Conservation (phyloP, 2,797 vertebrate genomes). For the Chromis chromis region DNA sequence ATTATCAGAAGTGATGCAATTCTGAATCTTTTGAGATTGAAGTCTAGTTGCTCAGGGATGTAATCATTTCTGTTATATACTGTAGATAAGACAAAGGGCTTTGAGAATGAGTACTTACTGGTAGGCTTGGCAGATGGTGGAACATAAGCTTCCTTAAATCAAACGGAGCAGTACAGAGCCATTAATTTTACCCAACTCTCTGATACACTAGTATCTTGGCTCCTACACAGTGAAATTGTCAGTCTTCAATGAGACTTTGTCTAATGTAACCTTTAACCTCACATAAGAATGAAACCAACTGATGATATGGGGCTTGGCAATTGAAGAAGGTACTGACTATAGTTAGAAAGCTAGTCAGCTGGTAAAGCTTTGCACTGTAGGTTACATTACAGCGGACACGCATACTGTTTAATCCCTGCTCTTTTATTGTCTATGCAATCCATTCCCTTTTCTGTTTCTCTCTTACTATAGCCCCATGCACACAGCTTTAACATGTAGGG, state of each 20-base stretch:
- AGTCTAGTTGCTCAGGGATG: too few species aligned
- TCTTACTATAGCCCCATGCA: background rate
- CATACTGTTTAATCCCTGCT: background rate
- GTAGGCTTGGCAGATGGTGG: background rate
- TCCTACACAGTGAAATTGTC: background rate
- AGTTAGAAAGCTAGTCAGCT: background rate
- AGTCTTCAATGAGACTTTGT: background rate
- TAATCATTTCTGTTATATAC: too few species aligned
- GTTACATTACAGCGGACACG: background rate
- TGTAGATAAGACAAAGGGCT: background rate
- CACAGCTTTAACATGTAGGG: conserved; percentile 1
- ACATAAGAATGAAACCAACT: background rate
- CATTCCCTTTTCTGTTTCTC: background rate
- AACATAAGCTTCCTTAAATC: background rate
- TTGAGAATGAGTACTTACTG: background rate
- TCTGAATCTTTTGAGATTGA: too few species aligned
- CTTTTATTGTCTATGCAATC: background rate
- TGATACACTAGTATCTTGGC: background rate
- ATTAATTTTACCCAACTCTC: background rate
- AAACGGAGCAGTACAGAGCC: background rate
- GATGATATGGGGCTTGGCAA: background rate
- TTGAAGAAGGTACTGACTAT: background rate
- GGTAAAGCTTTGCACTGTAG: background rate
- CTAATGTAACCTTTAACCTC: background rate
- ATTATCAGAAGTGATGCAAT: too few species aligned